A percentile compares a stretch with the other conserved stretches of the same genome.
Conservation (phyloP, 2,888 invertebrate genomes). For the Crossocerus cetratus region DNA sequence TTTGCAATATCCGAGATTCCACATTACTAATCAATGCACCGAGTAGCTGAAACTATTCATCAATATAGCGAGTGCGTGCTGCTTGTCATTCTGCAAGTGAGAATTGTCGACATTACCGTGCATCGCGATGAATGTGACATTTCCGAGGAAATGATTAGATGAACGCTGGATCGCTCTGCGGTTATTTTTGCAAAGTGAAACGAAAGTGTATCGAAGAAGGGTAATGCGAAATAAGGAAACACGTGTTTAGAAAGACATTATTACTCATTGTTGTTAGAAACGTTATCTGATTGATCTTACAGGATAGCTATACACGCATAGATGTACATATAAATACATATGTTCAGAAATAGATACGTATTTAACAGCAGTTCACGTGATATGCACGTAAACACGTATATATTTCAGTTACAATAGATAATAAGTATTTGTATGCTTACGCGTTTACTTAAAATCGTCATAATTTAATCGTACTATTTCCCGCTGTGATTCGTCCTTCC, state of each 20-base stretch:
- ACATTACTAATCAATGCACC: too few species aligned
- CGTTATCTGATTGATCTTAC: constrained; percentile 52
- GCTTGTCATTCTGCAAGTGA: too few species aligned
- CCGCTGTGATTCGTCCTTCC: constrained; percentile 8
- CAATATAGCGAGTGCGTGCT: too few species aligned
- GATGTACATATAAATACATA: constrained; percentile 56
- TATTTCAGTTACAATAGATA: constrained; percentile 39
- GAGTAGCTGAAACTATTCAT: too few species aligned
- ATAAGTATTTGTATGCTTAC: constrained; percentile 40
- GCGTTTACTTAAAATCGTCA: constrained; percentile 43
- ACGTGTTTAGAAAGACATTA: constrained; percentile 57
- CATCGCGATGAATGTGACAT: constrained; percentile 51
- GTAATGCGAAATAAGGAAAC: constrained; percentile 26
- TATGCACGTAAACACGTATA: constrained; percentile 23
- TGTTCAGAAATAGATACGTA: constrained; percentile 35
- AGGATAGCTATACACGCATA: constrained; percentile 53
- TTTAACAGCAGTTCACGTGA: background rate
- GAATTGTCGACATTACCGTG: constrained; percentile 47
- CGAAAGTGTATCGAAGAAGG: constrained; percentile 32
- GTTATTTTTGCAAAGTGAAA: constrained; percentile 27
- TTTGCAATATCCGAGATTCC: too few species aligned
- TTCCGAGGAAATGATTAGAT: constrained; percentile 43
- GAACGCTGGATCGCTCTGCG: constrained; percentile 45
- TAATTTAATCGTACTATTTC: constrained; percentile 37
- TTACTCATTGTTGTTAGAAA: constrained; percentile 57